Evolutionary conservation across 53 echinoderm and acorn worm species (phyloP).

Genomic region (Mesocentrotus franciscanus): DNA sequence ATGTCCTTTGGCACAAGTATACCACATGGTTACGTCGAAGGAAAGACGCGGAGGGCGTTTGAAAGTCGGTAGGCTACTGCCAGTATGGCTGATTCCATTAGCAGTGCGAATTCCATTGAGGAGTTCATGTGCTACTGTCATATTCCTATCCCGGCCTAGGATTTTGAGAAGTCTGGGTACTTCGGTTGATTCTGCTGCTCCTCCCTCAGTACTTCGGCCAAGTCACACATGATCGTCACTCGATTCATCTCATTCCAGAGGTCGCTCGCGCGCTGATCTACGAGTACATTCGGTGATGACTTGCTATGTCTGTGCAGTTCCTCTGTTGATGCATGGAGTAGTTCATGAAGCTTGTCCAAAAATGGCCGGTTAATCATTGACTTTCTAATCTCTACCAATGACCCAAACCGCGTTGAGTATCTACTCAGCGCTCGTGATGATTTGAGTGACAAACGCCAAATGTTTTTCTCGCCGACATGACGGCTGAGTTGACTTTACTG

Average conservation of each 20-base stretch:
- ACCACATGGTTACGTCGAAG: neutral
- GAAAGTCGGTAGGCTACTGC: neutral
- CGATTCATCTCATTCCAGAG: conserved; percentile 7
- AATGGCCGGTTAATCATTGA: neutral
- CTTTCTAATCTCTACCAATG: neutral
- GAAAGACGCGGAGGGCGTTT: neutral
- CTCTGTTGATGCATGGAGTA: neutral
- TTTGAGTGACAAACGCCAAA: neutral
- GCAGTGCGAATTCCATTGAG: neutral
- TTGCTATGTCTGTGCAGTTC: neutral
- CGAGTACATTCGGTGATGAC: neutral
- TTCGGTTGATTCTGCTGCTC: neutral
- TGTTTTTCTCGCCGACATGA: neutral
- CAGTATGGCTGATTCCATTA: neutral
- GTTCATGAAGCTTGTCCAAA: neutral
- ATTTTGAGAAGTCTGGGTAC: neutral
- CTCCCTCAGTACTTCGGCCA: neutral
- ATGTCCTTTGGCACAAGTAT: neutral
- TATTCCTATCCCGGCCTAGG: neutral
- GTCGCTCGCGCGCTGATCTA: neutral
- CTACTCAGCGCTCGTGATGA: neutral
- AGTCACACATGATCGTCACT: neutral
- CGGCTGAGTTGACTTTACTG: neutral
- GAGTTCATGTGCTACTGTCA: neutral
- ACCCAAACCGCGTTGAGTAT: neutral